These are phyloP conservation scores for Canis aureus DNA, from an alignment of 2,113 vertebrate genomes.

Conservation along the genomic window DNA sequence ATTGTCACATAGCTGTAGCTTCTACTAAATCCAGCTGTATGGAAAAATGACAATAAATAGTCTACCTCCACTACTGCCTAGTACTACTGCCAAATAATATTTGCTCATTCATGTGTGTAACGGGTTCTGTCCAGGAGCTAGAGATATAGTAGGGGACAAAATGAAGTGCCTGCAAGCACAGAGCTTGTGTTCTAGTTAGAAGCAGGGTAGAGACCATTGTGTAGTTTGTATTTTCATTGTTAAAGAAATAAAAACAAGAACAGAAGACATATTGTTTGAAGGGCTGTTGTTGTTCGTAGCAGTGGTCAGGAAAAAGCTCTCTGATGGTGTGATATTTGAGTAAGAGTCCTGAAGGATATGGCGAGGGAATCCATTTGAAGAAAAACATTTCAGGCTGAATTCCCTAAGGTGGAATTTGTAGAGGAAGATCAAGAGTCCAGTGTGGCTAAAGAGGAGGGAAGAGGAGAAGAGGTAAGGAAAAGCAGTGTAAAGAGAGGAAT, in stretches of 20 bases:
- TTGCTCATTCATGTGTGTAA: neutral
- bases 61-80: neutral
- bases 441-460: neutral
- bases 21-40: neutral
- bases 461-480: neutral
- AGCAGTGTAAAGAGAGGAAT: neutral
- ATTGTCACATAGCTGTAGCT: neutral
- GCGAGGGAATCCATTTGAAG: neutral
- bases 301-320: neutral
- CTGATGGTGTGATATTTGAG: neutral
- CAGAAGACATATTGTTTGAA: neutral
- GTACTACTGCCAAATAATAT: conserved; percentile 1
- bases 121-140: neutral
- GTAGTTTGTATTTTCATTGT: neutral
- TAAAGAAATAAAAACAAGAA: neutral
- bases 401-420: neutral
- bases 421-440: neutral
- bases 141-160: neutral
- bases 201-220: neutral
- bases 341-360: neutral
- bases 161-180: neutral
- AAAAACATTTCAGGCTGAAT: neutral
- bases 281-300: neutral
- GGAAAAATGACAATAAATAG: neutral
- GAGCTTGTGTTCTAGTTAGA: neutral